A percentile compares a stretch with the other conserved stretches of the same genome.
Evolutionary conservation across 1,140 invertebrate species (phyloP).

Genomic region (Pseudomyrmex sp.): DNA sequence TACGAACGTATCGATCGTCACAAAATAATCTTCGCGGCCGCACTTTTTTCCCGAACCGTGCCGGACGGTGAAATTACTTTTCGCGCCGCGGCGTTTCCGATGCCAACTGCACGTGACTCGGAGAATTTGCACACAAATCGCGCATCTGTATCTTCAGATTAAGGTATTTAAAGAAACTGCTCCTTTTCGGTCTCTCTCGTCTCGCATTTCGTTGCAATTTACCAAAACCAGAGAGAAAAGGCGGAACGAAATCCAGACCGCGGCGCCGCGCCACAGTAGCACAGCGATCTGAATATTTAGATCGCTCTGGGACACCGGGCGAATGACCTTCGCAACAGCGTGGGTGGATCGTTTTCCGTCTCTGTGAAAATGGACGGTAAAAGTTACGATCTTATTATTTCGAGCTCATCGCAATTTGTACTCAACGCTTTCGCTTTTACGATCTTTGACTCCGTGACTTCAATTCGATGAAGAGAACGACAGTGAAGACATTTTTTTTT

Average conservation of each 20-base stretch:
- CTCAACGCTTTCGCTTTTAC: constrained; percentile 25
- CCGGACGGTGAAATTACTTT: constrained; percentile 52
- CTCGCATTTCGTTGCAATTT: constrained; percentile 59
- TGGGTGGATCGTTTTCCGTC: constrained; percentile 61
- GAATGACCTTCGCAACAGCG: constrained; percentile 49
- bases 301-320: constrained; percentile 61
- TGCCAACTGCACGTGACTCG: constrained; percentile 21
- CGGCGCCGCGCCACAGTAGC: background rate
- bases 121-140: constrained; percentile 58
- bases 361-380: constrained; percentile 44
- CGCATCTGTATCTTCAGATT: constrained; percentile 63
- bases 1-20: constrained; percentile 52
- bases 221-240: background rate
- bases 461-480: constrained; percentile 25
- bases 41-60: constrained; percentile 15
- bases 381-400: constrained; percentile 66
- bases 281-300: constrained; percentile 75
- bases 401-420: constrained; percentile 41
- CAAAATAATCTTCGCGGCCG: constrained; percentile 46
- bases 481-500: background rate
- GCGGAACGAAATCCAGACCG: background rate
- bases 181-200: background rate
- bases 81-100: constrained; percentile 11
- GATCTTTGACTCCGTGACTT: background rate
- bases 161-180: constrained; percentile 65